phyloP scores from a whole-genome alignment of 2,888 invertebrate species.

The Cosmia trapezina region DNA sequence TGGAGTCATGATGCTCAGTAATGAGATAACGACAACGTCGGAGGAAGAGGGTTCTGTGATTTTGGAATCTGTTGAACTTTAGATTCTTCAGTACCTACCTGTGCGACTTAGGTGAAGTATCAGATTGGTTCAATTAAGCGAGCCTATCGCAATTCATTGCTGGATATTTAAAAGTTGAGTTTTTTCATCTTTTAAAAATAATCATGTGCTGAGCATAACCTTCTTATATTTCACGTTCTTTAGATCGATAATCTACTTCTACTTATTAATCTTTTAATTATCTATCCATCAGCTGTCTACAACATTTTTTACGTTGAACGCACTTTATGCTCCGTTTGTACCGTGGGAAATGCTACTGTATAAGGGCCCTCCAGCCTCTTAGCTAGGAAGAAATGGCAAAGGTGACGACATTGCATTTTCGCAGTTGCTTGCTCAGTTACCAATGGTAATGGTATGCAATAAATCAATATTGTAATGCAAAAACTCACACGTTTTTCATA shows the following conservation, averaged over 20 bases:
- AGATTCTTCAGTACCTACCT: not conserved
- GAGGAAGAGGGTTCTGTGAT: constrained; percentile 6
- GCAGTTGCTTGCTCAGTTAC: constrained; percentile 67
- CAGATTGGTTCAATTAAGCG: too few relatives aligned
- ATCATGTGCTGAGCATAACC: too few relatives aligned
- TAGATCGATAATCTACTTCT: constrained; percentile 1
- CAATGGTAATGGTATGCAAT: constrained; percentile 69
- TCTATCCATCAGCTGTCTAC: constrained; percentile 44
- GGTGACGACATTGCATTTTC: constrained; percentile 70
- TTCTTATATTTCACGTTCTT: too few relatives aligned
- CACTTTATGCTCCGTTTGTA: constrained; percentile 46
- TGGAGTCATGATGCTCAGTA: not conserved
- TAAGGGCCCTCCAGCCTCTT: constrained; percentile 59
- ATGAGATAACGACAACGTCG: not conserved
- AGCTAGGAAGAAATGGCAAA: constrained; percentile 70
- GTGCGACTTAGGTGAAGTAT: too few relatives aligned
- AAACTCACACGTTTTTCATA: constrained; percentile 80
- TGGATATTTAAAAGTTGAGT: too few relatives aligned
- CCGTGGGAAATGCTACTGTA: constrained; percentile 71
- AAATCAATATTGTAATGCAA: constrained; percentile 70
- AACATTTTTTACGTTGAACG: constrained; percentile 39
- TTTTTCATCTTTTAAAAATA: too few relatives aligned
- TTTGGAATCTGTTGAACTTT: constrained; percentile 9
- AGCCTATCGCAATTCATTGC: too few relatives aligned
- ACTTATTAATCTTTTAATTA: constrained; percentile 9